Percentiles rank a stretch among this genome's conserved stretches.
Conservation (phyloP, 2,113 vertebrate species). For the Urocynchramus pylzowi region DNA sequence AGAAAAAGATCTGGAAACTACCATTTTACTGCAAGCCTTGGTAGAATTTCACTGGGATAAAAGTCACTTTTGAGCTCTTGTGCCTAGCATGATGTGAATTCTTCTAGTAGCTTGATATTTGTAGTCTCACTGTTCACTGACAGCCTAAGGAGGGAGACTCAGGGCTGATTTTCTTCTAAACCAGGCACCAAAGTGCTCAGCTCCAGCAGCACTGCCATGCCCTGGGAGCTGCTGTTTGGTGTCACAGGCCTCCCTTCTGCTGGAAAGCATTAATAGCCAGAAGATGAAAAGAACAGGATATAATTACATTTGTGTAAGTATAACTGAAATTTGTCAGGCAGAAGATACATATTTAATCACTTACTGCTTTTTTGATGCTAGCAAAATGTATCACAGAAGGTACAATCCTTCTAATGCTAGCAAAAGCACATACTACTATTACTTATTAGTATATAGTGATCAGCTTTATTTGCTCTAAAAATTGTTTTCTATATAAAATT, state of each 20-base stretch:
- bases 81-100: neutral
- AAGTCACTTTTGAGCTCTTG: neutral
- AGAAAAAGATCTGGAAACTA: neutral
- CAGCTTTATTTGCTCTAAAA: neutral
- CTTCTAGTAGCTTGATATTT: neutral
- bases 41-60: neutral
- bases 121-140: neutral
- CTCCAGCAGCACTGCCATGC: neutral
- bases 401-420: neutral
- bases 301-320: neutral
- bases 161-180: neutral
- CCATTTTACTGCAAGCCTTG: neutral
- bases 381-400: neutral
- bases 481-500: neutral
- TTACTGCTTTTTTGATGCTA: neutral
- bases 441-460: neutral
- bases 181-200: neutral
- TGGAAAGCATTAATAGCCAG: neutral
- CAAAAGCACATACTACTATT: neutral
- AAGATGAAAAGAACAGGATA: neutral
- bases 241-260: neutral
- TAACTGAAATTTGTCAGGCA: neutral
- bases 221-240: neutral
- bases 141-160: neutral
- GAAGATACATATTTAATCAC: neutral